phyloP scores from a whole-genome alignment of 2,113 vertebrate species.

The Arizona elegans region DNA sequence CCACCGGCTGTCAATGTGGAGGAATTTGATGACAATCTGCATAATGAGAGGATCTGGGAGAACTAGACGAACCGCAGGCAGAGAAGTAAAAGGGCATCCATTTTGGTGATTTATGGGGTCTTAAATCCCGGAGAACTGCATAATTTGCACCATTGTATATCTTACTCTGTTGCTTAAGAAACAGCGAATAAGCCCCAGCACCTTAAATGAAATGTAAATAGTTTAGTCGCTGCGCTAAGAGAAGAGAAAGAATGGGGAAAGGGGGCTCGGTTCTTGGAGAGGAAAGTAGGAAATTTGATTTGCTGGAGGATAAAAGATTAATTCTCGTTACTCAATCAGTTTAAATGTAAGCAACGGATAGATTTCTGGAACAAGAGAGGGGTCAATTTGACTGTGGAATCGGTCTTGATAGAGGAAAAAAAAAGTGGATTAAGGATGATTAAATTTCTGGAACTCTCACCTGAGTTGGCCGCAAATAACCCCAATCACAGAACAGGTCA shows the following conservation, averaged over 20 bases:
- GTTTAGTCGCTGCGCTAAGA: neutral
- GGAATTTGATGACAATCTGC: neutral
- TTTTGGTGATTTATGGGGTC: neutral
- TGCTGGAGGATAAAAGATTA: neutral
- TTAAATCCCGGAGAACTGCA: neutral
- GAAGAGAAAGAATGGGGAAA: no score
- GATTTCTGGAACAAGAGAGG: neutral
- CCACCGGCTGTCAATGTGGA: neutral
- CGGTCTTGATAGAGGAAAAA: neutral
- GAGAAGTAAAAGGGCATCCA: neutral
- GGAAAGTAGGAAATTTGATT: neutral
- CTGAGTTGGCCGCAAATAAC: neutral
- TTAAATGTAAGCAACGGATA: neutral
- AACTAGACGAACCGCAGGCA: neutral
- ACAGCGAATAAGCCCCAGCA: neutral
- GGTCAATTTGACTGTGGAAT: neutral
- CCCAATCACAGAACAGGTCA: neutral
- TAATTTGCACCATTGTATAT: neutral
- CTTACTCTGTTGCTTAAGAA: neutral
- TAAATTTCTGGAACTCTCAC: neutral
- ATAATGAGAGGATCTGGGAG: neutral
- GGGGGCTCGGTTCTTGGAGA: neutral
- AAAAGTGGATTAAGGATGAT: neutral
- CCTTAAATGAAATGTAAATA: neutral
- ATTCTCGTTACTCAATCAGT: neutral